phyloP scores from a whole-genome alignment of 2,113 vertebrate genomes.

The Grammomys surdaster region DNA sequence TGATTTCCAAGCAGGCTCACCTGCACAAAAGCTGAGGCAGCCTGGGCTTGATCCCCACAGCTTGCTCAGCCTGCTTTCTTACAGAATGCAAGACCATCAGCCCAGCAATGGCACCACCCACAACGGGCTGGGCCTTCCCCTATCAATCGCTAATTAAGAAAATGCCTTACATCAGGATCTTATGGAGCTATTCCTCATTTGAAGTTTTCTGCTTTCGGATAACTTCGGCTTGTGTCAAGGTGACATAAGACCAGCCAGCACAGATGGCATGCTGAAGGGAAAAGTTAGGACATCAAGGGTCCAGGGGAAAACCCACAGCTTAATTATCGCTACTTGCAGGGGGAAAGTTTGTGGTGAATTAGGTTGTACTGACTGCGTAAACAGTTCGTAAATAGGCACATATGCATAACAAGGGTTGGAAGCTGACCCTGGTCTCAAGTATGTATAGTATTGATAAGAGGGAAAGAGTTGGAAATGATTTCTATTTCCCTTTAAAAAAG shows the following conservation, averaged over 20 bases:
- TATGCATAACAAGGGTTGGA: not conserved
- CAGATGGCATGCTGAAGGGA: not conserved
- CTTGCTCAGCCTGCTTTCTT: not conserved
- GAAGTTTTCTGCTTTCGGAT: not conserved
- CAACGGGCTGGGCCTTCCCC: not conserved
- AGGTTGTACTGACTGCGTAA: not conserved
- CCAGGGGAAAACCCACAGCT: not conserved
- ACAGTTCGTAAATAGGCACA: not conserved
- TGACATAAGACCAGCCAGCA: not conserved
- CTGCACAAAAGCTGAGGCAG: not conserved
- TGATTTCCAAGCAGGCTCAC: not conserved
- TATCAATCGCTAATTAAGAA: not conserved
- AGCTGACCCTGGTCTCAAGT: not conserved
- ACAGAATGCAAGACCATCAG: not conserved
- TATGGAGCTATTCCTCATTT: not conserved
- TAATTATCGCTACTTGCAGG: not conserved
- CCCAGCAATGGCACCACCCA: not conserved
- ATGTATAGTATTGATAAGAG: not conserved
- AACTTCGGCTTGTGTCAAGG: not conserved
- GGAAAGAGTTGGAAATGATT: not conserved
- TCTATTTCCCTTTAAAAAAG: not conserved
- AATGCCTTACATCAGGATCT: not conserved
- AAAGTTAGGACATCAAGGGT: not conserved
- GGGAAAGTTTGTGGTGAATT: not conserved
- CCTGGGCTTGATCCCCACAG: not conserved